These are phyloP conservation scores for Parnassius orleans DNA, from an alignment of 2,888 invertebrate genomes.

Conservation along the genomic window DNA sequence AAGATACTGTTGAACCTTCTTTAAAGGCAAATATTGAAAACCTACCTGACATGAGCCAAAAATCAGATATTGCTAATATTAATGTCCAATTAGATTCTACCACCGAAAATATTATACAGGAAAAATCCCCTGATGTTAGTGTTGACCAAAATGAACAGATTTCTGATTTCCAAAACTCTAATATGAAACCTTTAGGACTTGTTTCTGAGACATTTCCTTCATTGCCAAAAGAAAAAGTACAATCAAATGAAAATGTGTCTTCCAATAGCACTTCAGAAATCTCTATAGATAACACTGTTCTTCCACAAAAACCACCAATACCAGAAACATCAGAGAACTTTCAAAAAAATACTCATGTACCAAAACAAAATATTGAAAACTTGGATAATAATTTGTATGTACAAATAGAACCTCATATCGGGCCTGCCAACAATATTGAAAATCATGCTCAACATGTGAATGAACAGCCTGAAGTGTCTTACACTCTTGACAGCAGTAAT, in stretches of 20 bases:
- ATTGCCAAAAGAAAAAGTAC: conserved; percentile 2
- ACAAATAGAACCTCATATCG: conserved; percentile 34
- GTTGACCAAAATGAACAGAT: conserved; percentile 1
- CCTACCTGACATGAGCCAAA: neutral
- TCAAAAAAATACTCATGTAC: conserved; percentile 47
- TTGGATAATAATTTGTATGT: conserved; percentile 34
- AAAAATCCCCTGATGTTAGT: neutral
- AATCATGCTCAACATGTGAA: conserved; percentile 20
- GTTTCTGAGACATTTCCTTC: neutral
- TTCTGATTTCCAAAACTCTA: neutral
- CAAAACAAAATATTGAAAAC: conserved; percentile 33
- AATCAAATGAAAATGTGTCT: conserved; percentile 9
- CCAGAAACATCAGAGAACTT: conserved; percentile 27
- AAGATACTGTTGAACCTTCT: conserved; percentile 1
- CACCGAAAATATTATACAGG: neutral
- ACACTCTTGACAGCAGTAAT: conserved; percentile 8
- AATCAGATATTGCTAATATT: neutral
- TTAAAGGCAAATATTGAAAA: neutral
- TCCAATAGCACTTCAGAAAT: conserved; percentile 11
- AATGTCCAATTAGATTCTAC: neutral
- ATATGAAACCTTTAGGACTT: neutral
- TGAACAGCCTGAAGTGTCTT: conserved; percentile 13
- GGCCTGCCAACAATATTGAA: conserved; percentile 27
- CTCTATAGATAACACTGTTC: conserved; percentile 29
- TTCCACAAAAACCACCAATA: neutral